These are phyloP conservation scores for Choristoneura rosaceana DNA, from an alignment of 2,888 invertebrate genomes.

Conservation along the genomic window DNA sequence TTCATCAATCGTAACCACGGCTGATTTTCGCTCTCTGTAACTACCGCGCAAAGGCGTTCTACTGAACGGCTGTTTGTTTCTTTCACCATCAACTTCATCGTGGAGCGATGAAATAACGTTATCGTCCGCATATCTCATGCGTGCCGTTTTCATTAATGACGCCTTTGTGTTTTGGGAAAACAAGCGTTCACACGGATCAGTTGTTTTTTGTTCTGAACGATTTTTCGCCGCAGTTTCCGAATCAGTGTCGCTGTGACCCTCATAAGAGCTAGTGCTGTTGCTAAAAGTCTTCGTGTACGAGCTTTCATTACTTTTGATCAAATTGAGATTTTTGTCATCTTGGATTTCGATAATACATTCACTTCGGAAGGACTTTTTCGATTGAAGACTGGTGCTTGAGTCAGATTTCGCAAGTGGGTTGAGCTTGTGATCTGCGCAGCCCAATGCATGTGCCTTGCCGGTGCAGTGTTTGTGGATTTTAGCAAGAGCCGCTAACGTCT, in stretches of 20 bases:
- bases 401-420: slow-evolving; percentile 78
- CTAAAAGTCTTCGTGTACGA: slow-evolving; percentile 80
- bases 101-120: slow-evolving; percentile 64
- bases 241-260: slow-evolving; percentile 88
- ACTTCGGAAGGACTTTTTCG: slow-evolving; percentile 72
- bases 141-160: slow-evolving; percentile 86
- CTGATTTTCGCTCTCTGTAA: slow-evolving; percentile 76
- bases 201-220: slow-evolving; percentile 64
- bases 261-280: slow-evolving; percentile 88
- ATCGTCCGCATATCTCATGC: slow-evolving; percentile 85
- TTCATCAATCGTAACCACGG: slow-evolving; percentile 80
- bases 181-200: slow-evolving; percentile 81
- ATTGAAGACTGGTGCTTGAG: slow-evolving; percentile 77
- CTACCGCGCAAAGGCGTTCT: slow-evolving; percentile 74
- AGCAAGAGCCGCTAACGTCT: slow-evolving; percentile 81
- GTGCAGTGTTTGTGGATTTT: slow-evolving; percentile 90
- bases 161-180: slow-evolving; percentile 86
- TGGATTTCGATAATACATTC: slow-evolving; percentile 79
- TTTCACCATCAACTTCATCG: slow-evolving; percentile 79
- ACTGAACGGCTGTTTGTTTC: slow-evolving; percentile 67
- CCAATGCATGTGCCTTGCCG: slow-evolving; percentile 91
- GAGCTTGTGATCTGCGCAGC: slow-evolving; percentile 84
- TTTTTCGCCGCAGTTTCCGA: slow-evolving; percentile 83
- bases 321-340: slow-evolving; percentile 62
- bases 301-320: slow-evolving; percentile 64